Base-by-base conservation (phyloP, 1,140 invertebrate genomes). In the Sitobion miscanthi region DNA sequence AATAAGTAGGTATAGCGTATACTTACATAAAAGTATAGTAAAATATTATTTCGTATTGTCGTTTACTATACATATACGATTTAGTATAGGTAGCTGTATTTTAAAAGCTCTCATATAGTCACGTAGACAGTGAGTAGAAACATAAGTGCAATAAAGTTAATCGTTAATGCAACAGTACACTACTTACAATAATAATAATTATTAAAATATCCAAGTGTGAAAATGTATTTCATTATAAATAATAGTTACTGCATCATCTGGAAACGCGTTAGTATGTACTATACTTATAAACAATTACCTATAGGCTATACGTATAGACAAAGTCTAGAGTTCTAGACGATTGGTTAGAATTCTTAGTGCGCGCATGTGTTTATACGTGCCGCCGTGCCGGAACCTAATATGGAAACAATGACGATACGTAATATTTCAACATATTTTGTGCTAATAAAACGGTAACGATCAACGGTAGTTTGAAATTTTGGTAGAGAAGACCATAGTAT, bases 381-480 rank as follows among this genome's bases (percentile, higher is more conserved):
- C 23, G 88, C 35, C 87, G 52, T 57, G 52, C 38, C 11, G 54
- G 57, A 90, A 30, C 52, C 88, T 62, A 90, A 90, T 90, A 90
- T 62, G 88, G 88, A 90, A 90, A 90, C 88, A 62, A 90, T 45
- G 54, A 90, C 88, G 54, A 62, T 90, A 90, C 88, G 54, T 17
- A 62, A 90, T 90, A 45, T 90, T 90, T 90, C 52, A 90, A 62
- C 88, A 90, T 62, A 42, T 45, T 85, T 57, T 30, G 54, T 62
- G 54, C 23, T 52, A 30, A 57, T 38, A 89, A 57, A 25, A 89
- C 3, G 47, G 38, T 42, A 47, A 86, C 49, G 47, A 21, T 3
- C 35, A 87, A 89, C 35, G n/a, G 49, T 89, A 45, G 30, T 89
- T 52, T 54, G 52, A 57, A 57, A 57, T 38, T 89, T 87, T 25